Evolutionary conservation across 2,888 invertebrate species (phyloP).

Genomic region (Podabrus alpinus): DNA sequence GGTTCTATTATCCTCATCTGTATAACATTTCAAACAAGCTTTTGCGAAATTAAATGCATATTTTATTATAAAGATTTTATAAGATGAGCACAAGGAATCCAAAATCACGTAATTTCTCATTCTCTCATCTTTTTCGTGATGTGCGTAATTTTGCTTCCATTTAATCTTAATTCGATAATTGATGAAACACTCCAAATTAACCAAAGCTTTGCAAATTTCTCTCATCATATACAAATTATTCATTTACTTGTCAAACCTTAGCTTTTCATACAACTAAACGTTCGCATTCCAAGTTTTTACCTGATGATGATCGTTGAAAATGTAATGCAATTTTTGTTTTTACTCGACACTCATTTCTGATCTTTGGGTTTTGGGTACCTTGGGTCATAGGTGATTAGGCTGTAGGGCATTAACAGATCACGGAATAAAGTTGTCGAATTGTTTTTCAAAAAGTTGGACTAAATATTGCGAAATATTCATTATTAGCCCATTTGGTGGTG

Average conservation of each 20-base stretch:
- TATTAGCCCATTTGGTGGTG: too few relatives aligned
- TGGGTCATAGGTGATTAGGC: too few relatives aligned
- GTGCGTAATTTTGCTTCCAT: neutral
- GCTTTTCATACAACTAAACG: neutral
- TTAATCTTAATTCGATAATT: conserved; percentile 2
- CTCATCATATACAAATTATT: neutral
- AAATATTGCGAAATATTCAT: too few relatives aligned
- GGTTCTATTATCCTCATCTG: conserved; percentile 41
- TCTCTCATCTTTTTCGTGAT: conserved; percentile 1
- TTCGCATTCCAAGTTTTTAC: neutral
- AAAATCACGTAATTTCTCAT: conserved; percentile 23
- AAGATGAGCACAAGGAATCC: conserved; percentile 29
- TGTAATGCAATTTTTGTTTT: too few relatives aligned
- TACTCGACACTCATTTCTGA: too few relatives aligned
- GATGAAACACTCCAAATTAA: neutral
- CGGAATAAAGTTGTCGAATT: too few relatives aligned
- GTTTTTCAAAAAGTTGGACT: too few relatives aligned
- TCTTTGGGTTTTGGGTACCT: too few relatives aligned
- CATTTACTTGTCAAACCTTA: neutral
- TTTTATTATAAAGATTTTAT: conserved; percentile 41
- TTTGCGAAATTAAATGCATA: conserved; percentile 48
- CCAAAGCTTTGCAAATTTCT: neutral
- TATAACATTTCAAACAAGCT: conserved; percentile 42
- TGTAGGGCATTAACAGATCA: too few relatives aligned
- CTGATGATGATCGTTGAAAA: too few relatives aligned